Conservation (phyloP, 2,113 vertebrate genomes). For the Calyptomena viridis region DNA sequence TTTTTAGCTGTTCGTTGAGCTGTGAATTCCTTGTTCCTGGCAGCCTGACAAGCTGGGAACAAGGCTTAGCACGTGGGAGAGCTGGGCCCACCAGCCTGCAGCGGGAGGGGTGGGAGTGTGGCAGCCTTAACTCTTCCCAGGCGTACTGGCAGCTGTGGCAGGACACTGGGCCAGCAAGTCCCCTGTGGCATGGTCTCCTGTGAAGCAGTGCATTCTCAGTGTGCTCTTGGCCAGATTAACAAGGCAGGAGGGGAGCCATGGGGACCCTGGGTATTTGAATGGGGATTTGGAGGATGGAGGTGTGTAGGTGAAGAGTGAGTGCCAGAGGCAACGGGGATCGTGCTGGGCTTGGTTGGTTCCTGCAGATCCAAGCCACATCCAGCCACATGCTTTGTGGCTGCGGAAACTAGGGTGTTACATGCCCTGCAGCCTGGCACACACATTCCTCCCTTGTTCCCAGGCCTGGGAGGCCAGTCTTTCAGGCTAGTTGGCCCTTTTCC, state of each 20-base stretch:
- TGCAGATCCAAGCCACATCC: not conserved
- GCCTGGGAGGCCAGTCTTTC: not conserved
- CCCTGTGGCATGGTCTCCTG: not conserved
- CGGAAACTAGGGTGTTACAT: fast-evolving
- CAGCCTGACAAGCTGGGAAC: constrained; percentile 83
- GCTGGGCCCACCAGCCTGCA: constrained; percentile 52
- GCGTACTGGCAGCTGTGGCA: not conserved
- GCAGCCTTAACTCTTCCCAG: constrained; percentile 51
- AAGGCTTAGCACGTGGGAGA: constrained; percentile 84
- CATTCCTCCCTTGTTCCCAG: not conserved
- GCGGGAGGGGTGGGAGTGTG: constrained; percentile 51
- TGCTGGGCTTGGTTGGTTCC: not conserved
- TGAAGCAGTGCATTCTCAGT: not conserved
- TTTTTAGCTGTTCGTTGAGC: constrained; percentile 90
- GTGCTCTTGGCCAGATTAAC: not conserved
- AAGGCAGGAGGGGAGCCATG: not conserved
- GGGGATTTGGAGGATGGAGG: not conserved
- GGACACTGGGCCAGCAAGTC: not conserved
- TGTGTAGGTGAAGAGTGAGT: not conserved
- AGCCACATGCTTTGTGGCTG: not conserved
- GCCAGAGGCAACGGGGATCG: not conserved
- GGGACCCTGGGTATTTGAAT: not conserved
- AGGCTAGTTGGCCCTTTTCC: not conserved
- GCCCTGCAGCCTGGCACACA: not conserved
- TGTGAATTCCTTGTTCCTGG: constrained; percentile 84